Conservation (phyloP, 2,888 invertebrate genomes). For the Lithophane leautieri region DNA sequence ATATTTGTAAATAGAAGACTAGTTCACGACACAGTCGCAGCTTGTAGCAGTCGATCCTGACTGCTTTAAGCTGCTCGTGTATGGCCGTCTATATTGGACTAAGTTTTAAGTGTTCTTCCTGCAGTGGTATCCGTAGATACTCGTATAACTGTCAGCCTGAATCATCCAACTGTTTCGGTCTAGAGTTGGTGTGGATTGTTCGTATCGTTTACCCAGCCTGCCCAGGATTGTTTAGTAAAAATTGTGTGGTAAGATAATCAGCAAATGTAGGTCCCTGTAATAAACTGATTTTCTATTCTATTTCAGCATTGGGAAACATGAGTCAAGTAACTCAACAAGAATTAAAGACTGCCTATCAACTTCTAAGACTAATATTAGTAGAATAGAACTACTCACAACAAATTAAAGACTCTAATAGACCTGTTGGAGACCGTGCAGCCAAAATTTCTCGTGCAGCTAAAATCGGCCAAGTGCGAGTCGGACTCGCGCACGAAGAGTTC, state of each 20-base stretch:
- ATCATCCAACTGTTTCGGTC: neutral
- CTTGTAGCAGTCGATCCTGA: no score
- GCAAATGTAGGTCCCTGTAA: neutral
- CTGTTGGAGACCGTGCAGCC: neutral
- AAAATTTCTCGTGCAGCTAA: no score
- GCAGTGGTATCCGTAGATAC: neutral
- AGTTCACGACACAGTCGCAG: no score
- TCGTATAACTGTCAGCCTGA: neutral
- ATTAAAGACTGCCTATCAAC: conserved; percentile 22
- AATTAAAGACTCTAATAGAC: neutral
- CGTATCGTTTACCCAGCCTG: neutral
- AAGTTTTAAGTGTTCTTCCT: neutral
- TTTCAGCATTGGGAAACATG: neutral
- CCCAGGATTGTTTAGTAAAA: no score
- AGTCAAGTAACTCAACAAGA: neutral
- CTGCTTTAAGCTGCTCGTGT: no score
- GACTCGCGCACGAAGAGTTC: no score
- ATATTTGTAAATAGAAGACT: no score
- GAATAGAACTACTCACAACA: conserved; percentile 1
- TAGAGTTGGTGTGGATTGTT: neutral
- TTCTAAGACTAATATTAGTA: conserved; percentile 20
- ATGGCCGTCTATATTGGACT: no score
- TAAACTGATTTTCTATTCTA: neutral
- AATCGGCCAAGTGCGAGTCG: no score
- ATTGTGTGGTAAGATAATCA: no score